Base-by-base conservation (phyloP, 2,797 vertebrate species). In the Dallia pectoralis region DNA sequence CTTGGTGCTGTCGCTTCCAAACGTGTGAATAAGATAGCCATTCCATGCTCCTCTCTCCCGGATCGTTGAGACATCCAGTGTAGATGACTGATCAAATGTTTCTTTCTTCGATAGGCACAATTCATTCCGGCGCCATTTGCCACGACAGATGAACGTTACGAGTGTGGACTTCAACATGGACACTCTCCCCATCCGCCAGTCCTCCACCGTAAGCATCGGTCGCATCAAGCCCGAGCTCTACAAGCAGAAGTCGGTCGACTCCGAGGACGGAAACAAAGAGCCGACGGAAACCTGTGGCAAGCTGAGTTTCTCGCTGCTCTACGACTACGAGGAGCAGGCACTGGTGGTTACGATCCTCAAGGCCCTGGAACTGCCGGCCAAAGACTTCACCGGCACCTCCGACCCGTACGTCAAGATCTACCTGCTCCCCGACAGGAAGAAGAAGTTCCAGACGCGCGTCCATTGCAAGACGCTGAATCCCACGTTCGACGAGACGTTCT, bases 391-490 rank as follows among this genome's bases (percentile, higher is more conserved):
- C 0, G 98, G 97, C 81, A 98, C 97, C 36, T 99, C 98, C 0
- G 97, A 99, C 82, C 98, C 98, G 0, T 99, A 99, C 0, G 97
- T 99, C 82, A 99, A 99, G 91, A 97, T 99, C 86, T 99, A 99
- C 89, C 93, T 99, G 86, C 95, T 99, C 73, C 98, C 98, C 0
- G 98, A 99, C 66, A 94, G 97, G 81, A 98, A 99, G 90, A 98
- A 97, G 93, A 99, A 99, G 91, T 99, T 95, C 89, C 98, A 99
- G 93, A 99, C 98, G 0, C 93, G 97, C 0, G 98, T 99, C 67
- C 97, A 99, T 87, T 95, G 97, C 86, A 99, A 98, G 90, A 99
- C 96, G 18, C 92, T 99, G 82, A 97, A 98, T 88, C 98, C 98
- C 74, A 86, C 87, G 30, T 99, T 99, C 77, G 96, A 99, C 19